A percentile compares a stretch with the other conserved stretches of the same genome.
Evolutionary conservation across 2,888 invertebrate species (phyloP).

Genomic region (Andrena chrysosceles): DNA sequence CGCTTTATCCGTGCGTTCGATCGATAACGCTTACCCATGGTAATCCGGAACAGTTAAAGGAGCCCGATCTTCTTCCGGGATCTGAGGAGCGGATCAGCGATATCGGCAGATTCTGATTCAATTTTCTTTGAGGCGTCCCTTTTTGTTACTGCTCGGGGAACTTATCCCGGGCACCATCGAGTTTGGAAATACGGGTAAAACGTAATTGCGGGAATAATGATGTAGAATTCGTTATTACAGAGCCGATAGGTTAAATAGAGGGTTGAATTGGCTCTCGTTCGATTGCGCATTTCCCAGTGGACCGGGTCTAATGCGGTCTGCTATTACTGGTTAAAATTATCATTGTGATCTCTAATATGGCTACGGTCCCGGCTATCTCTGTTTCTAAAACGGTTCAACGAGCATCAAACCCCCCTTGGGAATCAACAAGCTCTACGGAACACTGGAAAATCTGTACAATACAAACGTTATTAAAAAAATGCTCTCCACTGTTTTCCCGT

Average conservation of each 20-base stretch:
- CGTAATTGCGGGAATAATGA: slow-evolving; percentile 21
- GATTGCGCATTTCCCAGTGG: slow-evolving; percentile 29
- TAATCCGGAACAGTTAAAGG: slow-evolving; percentile 25
- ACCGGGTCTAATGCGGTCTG: slow-evolving; percentile 35
- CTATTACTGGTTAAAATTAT: slow-evolving; percentile 48
- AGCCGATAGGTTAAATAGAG: slow-evolving; percentile 24
- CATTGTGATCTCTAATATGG: slow-evolving; percentile 43
- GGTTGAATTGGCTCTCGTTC: slow-evolving; percentile 16
- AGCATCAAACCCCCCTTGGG: too few relatives aligned
- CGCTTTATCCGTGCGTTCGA: slow-evolving; percentile 29
- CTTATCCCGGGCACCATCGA: neutral
- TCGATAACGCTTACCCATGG: slow-evolving; percentile 43
- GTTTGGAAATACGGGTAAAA: neutral
- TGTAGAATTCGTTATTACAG: slow-evolving; percentile 21
- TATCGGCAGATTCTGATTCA: slow-evolving; percentile 12
- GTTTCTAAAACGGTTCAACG: too few relatives aligned
- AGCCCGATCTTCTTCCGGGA: neutral
- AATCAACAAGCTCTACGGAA: too few relatives aligned
- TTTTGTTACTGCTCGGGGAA: neutral
- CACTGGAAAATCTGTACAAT: too few relatives aligned
- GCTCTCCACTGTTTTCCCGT: neutral
- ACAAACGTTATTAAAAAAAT: too few relatives aligned
- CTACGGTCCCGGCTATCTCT: neutral
- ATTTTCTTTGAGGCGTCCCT: neutral
- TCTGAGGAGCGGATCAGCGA: neutral